Evolutionary conservation across 1,140 invertebrate genomes (phyloP), one percentile per base, ranked within the genome.

Genomic region (Musca vetustissima): DNA sequence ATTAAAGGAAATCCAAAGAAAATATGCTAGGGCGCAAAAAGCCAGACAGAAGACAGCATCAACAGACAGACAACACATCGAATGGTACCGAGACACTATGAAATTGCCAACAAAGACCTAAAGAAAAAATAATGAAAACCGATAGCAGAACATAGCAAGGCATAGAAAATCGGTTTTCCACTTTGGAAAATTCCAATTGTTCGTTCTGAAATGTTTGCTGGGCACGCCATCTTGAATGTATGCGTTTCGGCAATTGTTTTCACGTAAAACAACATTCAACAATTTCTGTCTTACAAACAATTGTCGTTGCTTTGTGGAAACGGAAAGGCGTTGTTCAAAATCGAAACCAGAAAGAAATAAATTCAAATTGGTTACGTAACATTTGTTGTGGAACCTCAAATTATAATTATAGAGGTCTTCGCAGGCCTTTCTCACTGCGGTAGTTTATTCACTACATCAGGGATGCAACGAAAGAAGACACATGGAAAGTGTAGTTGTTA

Each of bases 61-160:
- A 28, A 28, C 53, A 55, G 53, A 55, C n/a, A n/a, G n/a, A n/a
- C 53, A 55, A 55, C 21, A 55, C 22, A 55, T 55, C 53, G 53
- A 59, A 24, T 28, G 55, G 28, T 28, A 59, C 28, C 21, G 48
- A 49, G 32, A 59, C 25, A 59, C 24, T 59, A n/a, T n/a, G 25
- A 59, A 59, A 32, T 11, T n/a, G 53, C 22, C 2, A 32, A 59
- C 17, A 59, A 59, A 59, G 25, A n/a, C 6, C 15, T 14, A 15
- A 24, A 32, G 6, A 32, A 25, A n/a, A 66, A 25, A 69, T 48
- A 66, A 69, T 69, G 68, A 69, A 69, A 66, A 66, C 59, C 66
- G 64, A 66, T 66, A 66, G 61, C 52, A 69, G 21, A 69, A 52
- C 64, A 22, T 48, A 66, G 52, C 24, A 28, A 57, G 14, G 68